Evolutionary conservation across 2,797 vertebrate species (phyloP), one percentile per base, ranked within the genome.

Genomic region (Mastacembelus armatus): DNA sequence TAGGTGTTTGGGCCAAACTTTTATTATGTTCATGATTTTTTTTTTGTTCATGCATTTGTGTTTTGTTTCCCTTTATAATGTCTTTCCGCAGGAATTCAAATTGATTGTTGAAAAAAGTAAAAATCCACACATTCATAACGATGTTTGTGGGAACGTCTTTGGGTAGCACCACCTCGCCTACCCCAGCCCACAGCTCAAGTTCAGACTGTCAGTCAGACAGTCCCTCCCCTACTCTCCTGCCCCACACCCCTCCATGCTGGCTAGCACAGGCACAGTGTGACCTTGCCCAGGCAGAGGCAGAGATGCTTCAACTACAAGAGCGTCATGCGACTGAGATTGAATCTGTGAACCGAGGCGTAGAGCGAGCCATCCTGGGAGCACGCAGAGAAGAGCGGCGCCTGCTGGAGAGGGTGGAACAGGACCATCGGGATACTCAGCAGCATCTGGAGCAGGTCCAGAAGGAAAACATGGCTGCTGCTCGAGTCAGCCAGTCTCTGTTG

Each of bases 371-470:
- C 30, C 65, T 91, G 19, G 92, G 91, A 35, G 91, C 88, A 9
- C 79, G 78, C 44, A 81, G 88, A 36, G 93, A 93, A 38, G 93
- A 94, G 80, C 78, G 74, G 1, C 91, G 90, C 26, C 88, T 94
- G 21, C 70, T 94, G 21, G 92, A 93, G 52, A 88, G 89, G 50
- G 93, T 94, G 44, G 90, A 93, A 69, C 92, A 93, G 69, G 93
- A 94, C 78, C 91, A 93, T 43, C 78, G 90, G 1, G 92, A 93
- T 49, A 62, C 89, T 32, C 90, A 92, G 66, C 80, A 83, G 12
- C 84, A 35, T 19, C 85, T 95, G 66, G 92, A 93, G 33, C 88
- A 92, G 58, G 61, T 94, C 38, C 89, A 89, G 45, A 89, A 78
- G 42, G 93, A 93, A 64, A 95, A 95, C 36, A 66, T 66, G 29